Percentiles rank a stretch among this genome's conserved stretches.
These are phyloP conservation scores for Epicampocera succincta DNA, from an alignment of 2,888 invertebrate species.

Conservation along the genomic window DNA sequence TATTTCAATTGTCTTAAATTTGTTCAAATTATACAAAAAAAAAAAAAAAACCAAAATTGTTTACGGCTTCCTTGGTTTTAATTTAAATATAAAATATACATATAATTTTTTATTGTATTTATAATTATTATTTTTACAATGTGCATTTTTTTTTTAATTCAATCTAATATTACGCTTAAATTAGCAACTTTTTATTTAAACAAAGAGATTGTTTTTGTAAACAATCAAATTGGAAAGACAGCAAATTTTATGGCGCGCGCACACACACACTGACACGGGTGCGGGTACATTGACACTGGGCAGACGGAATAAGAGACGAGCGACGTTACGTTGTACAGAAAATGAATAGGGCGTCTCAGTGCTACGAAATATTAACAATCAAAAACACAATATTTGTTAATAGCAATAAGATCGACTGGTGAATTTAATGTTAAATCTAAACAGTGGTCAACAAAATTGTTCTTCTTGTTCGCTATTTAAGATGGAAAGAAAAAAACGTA, in stretches of 20 bases:
- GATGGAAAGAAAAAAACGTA: no score
- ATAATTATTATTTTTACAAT: conserved; percentile 23
- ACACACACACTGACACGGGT: conserved; percentile 3
- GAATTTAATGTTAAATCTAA: no score
- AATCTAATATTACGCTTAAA: conserved; percentile 63
- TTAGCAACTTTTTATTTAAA: conserved; percentile 64
- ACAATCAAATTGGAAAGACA: conserved; percentile 41
- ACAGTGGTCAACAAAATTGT: no score
- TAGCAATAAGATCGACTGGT: no score
- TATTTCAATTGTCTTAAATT: no score
- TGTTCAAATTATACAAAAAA: neutral
- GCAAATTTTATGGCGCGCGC: conserved; percentile 16
- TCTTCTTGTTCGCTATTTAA: no score
- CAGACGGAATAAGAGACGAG: neutral
- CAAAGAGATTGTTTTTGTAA: conserved; percentile 52
- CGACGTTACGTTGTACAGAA: neutral
- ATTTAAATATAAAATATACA: no score
- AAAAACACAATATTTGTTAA: no score
- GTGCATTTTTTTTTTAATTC: conserved; percentile 46
- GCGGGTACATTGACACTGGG: conserved; percentile 3
- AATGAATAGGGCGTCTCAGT: conserved; percentile 6
- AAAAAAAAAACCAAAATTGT: neutral
- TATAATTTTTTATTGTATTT: conserved; percentile 18
- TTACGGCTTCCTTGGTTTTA: neutral
- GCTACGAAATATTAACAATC: no score